These are phyloP conservation scores for Virgularia gustaviana DNA, from an alignment of 92 coral and sea anemone species.

Conservation along the genomic window DNA sequence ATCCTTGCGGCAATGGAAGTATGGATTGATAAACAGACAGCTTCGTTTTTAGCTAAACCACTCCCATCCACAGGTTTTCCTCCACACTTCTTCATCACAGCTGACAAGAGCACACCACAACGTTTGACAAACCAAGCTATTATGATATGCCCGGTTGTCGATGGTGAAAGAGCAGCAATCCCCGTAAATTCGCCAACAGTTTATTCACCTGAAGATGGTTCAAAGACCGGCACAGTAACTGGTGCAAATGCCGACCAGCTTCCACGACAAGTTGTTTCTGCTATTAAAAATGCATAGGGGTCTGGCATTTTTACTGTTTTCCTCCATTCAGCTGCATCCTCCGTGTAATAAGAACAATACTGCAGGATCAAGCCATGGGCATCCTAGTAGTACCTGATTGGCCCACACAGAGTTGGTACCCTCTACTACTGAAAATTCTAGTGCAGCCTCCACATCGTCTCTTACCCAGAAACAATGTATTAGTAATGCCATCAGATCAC, in stretches of 20 bases:
- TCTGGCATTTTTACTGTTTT: no score
- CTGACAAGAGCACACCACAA: conserved; percentile 20
- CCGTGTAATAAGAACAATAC: no score
- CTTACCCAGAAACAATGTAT: no score
- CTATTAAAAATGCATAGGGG: neutral
- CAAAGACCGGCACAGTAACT: neutral
- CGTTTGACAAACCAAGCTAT: neutral
- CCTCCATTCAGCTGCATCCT: no score
- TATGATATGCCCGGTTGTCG: neutral
- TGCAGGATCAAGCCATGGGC: no score
- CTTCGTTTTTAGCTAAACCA: neutral
- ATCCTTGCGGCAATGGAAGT: neutral
- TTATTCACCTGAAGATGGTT: neutral
- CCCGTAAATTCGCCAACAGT: conserved; percentile 1
- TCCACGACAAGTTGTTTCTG: neutral
- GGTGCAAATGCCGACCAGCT: conserved; percentile 3
- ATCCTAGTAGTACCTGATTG: no score
- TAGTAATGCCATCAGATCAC: no score
- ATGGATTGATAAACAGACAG: neutral
- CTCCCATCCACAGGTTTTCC: conserved; percentile 6
- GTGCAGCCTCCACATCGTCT: no score
- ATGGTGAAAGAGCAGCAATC: conserved; percentile 1
- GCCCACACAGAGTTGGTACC: no score
- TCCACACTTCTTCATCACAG: conserved; percentile 1
- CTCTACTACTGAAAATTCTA: no score